A percentile compares a stretch with the other conserved stretches of the same genome.
These are phyloP conservation scores for Megastigmus dorsalis DNA, from an alignment of 2,888 invertebrate genomes.

Conservation along the genomic window DNA sequence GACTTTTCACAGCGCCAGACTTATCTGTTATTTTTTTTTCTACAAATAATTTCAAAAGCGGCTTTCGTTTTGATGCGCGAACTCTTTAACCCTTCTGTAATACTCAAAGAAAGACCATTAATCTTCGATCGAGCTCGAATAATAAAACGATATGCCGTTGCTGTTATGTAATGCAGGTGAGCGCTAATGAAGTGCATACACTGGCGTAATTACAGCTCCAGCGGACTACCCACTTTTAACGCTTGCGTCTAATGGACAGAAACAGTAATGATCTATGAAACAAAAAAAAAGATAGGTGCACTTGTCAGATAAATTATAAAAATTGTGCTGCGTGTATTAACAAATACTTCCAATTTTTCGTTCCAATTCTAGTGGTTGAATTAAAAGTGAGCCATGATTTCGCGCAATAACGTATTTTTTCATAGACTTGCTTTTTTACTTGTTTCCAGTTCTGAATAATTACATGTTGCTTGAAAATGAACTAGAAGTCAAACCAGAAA, in stretches of 20 bases:
- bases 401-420: too few relatives aligned
- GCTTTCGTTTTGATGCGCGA: constrained; percentile 52
- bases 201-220: constrained; percentile 67
- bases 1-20: not conserved
- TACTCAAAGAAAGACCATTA: constrained; percentile 63
- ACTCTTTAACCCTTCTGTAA: constrained; percentile 65
- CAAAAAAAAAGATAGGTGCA: constrained; percentile 23
- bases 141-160: constrained; percentile 67
- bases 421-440: too few relatives aligned
- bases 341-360: constrained; percentile 26
- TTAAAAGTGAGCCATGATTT: too few relatives aligned
- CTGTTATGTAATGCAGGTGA: constrained; percentile 67
- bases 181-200: constrained; percentile 72
- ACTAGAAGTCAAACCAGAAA: too few relatives aligned
- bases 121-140: constrained; percentile 67
- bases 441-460: too few relatives aligned
- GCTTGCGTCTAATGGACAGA: constrained; percentile 48
- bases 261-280: constrained; percentile 48
- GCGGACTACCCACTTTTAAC: constrained; percentile 64
- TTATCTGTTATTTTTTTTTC: too few relatives aligned
- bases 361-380: constrained; percentile 2
- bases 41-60: constrained; percentile 44
- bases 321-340: constrained; percentile 24
- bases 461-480: too few relatives aligned
- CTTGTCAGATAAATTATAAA: constrained; percentile 33